Percentiles rank a stretch among this genome's conserved stretches.
These are phyloP conservation scores for Drosophila obscura DNA, from an alignment of 1,140 invertebrate species.

Conservation along the genomic window DNA sequence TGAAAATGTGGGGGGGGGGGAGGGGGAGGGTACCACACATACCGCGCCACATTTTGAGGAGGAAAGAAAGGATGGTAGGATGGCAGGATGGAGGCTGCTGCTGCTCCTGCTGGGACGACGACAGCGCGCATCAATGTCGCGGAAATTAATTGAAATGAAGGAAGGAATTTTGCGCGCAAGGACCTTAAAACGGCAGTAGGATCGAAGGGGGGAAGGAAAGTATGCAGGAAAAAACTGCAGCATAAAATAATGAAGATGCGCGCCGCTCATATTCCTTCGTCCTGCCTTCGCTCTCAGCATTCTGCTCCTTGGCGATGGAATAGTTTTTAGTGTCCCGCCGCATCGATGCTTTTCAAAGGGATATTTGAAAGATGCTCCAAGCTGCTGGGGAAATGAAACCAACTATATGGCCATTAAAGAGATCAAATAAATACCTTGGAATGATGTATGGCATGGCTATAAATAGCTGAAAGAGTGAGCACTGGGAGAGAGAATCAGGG, in stretches of 20 bases:
- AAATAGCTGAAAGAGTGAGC: no score
- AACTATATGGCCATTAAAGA: no score
- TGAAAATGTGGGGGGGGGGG: background rate
- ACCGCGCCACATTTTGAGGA: background rate
- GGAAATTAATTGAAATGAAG: slow-evolving; percentile 82
- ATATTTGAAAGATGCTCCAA: no score
- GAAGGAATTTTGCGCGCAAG: slow-evolving; percentile 50
- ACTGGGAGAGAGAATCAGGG: no score
- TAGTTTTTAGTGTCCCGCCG: slow-evolving; percentile 16
- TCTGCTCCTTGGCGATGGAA: slow-evolving; percentile 1
- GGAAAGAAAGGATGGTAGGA: background rate
- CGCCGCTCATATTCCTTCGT: slow-evolving; percentile 29
- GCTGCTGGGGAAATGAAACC: no score
- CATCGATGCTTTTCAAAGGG: background rate
- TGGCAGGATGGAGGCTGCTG: slow-evolving; percentile 9
- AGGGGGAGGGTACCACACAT: background rate
- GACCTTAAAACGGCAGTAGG: slow-evolving; percentile 16
- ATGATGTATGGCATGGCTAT: no score
- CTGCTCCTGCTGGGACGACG: slow-evolving; percentile 19
- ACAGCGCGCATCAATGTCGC: slow-evolving; percentile 71
- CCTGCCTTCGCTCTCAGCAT: background rate
- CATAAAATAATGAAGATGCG: slow-evolving; percentile 55
- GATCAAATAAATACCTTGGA: no score
- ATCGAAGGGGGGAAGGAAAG: background rate
- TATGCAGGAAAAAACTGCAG: slow-evolving; percentile 4